Conservation (phyloP, 2,797 vertebrate species). For the Acipenser oxyrinchus region DNA sequence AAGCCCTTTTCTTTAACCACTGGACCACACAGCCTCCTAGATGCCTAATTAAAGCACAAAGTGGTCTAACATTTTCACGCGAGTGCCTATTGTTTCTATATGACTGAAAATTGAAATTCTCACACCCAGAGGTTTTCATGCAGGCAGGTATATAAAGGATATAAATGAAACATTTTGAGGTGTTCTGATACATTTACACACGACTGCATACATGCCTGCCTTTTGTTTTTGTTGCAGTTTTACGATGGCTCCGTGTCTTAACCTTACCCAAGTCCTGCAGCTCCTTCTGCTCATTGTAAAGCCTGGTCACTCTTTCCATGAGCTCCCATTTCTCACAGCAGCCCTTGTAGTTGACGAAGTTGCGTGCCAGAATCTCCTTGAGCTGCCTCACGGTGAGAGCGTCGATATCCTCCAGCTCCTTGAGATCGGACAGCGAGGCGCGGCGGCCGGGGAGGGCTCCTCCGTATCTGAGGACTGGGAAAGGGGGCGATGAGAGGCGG, state of each 20-base stretch:
- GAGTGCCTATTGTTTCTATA: too few relatives aligned
- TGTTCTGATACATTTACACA: too few relatives aligned
- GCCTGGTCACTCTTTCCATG: constrained; percentile 80
- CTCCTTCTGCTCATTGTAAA: constrained; percentile 79
- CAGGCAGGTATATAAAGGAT: too few relatives aligned
- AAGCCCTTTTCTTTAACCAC: too few relatives aligned
- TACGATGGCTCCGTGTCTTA: background rate
- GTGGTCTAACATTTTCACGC: too few relatives aligned
- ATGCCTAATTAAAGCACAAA: too few relatives aligned
- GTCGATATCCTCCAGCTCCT: constrained; percentile 68
- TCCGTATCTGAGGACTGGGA: constrained; percentile 69
- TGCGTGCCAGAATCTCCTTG: constrained; percentile 89
- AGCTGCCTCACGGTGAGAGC: constrained; percentile 81
- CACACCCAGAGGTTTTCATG: too few relatives aligned
- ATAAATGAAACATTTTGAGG: too few relatives aligned
- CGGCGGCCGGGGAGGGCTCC: constrained; percentile 70
- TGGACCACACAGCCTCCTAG: too few relatives aligned
- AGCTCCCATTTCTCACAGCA: constrained; percentile 98
- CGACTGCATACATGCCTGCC: too few relatives aligned
- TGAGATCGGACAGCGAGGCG: constrained; percentile 82
- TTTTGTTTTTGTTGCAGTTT: too few relatives aligned
- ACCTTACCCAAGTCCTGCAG: constrained; percentile 65
- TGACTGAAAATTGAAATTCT: too few relatives aligned
- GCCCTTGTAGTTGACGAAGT: constrained; percentile 94
- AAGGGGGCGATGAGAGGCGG: background rate